A percentile compares a stretch with the other conserved stretches of the same genome.
Conservation (phyloP, 2,797 vertebrate species). For the Dendrocincla tyrannina region DNA sequence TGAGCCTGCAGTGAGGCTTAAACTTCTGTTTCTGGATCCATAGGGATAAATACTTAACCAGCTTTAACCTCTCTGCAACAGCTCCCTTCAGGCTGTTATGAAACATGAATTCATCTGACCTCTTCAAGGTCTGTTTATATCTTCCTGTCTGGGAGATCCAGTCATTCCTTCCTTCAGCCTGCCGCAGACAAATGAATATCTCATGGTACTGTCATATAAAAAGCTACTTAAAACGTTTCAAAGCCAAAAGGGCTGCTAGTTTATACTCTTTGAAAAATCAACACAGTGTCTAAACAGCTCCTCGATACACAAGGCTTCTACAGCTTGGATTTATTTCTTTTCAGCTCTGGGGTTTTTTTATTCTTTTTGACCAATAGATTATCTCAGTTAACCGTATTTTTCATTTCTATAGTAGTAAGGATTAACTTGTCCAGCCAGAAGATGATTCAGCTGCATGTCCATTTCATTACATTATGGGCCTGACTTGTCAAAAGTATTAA, state of each 20-base stretch:
- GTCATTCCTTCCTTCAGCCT: constrained; percentile 52
- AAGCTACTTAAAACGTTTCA: constrained; percentile 65
- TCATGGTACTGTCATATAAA: constrained; percentile 68
- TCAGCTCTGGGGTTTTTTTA: neutral
- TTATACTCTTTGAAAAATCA: constrained; percentile 67
- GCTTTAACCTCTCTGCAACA: constrained; percentile 49
- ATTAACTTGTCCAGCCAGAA: constrained; percentile 41
- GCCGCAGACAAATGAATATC: constrained; percentile 64
- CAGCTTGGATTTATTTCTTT: constrained; percentile 42
- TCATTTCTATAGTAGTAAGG: constrained; percentile 28
- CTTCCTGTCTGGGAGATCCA: constrained; percentile 64
- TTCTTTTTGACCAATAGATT: constrained; percentile 24
- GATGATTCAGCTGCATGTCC: neutral
- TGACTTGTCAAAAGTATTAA: constrained; percentile 2
- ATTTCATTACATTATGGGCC: neutral
- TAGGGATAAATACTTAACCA: constrained; percentile 45
- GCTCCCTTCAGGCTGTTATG: constrained; percentile 59
- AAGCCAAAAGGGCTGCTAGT: constrained; percentile 63
- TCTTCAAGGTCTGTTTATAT: constrained; percentile 69
- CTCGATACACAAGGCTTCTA: constrained; percentile 21
- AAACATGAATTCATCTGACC: constrained; percentile 70
- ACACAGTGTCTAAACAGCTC: constrained; percentile 49
- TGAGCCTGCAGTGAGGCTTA: neutral
- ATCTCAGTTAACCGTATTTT: constrained; percentile 18
- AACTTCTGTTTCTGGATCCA: constrained; percentile 8